Evolutionary conservation across 2,888 invertebrate species (phyloP), one percentile per base, ranked within the genome.

Genomic region (Gonocerus acuteangulatus): DNA sequence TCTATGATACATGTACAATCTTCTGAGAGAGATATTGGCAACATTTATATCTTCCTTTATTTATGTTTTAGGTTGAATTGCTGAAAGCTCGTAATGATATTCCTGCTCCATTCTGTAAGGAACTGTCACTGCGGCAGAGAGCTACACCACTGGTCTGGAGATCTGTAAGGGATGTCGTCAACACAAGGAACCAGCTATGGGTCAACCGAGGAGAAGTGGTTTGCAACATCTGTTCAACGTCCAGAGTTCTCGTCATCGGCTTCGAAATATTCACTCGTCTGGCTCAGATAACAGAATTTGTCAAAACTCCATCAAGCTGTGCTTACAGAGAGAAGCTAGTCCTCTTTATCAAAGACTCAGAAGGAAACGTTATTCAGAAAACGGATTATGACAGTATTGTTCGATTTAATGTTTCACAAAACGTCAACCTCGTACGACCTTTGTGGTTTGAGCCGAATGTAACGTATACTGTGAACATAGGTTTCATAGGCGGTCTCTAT

Each of bases 401-500:
- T 44, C 74, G 76, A 61, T 78, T 76, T 73, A 76, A 78, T 69
- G 74, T 76, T 45, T 70, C 73, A 64, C 73, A 78, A 65, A 74
- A 75, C 60, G 74, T 79, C 64, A 73, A 74, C 59, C 71, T 79
- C 32, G 69, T 71, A 48, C 74, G 77, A 63, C 77, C 78, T 13
- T 74, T 75, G 66, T 68, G 67, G 66, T 66, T 68, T 44, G 54
- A 64, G 44, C 63, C 66, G 2, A 62, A 61, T 27, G 49, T 62
- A 9, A 64, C 63, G 39, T 68, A 68, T 52, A 64, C 63, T 22
- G 61, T 66, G 3, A 52, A 51, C 6, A 64, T 65, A 44, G 63
- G 65, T 39, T 63, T 66, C 39, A 62, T 65, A n/a, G 42, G 62
- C 9, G 66, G 66, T 2, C 67, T 65, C 22, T 68, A 68, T 36